These are phyloP conservation scores for Drosophila suzukii DNA, from an alignment of 1,140 invertebrate genomes.

Conservation along the genomic window DNA sequence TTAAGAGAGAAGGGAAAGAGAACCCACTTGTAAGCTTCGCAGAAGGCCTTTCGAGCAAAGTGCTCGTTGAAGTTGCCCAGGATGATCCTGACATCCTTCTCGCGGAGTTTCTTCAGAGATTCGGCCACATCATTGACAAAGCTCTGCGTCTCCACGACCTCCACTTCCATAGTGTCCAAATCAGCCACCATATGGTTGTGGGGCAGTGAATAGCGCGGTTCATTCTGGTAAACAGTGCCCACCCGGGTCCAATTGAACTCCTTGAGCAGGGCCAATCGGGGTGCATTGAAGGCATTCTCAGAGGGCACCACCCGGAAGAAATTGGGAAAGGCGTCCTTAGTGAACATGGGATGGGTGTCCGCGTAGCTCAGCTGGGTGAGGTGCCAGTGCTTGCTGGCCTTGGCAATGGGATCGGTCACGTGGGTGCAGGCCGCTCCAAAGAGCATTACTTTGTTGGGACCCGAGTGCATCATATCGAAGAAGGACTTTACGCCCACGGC, in stretches of 20 bases:
- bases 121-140: constrained; percentile 95
- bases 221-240: constrained; percentile 98
- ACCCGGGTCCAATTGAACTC: constrained; percentile 99
- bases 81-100: constrained; percentile 97
- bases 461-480: constrained; percentile 98
- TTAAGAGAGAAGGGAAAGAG: too few species aligned
- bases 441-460: constrained; percentile 95
- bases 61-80: constrained; percentile 98
- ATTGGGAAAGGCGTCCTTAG: constrained; percentile 96
- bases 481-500: constrained; percentile 99
- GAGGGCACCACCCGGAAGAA: constrained; percentile 98
- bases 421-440: constrained; percentile 98
- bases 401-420: constrained; percentile 98
- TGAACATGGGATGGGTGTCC: constrained; percentile 99
- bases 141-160: constrained; percentile 96
- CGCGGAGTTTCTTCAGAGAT: constrained; percentile 93
- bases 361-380: constrained; percentile 98
- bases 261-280: constrained; percentile 93
- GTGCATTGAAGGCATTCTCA: constrained; percentile 97
- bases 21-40: constrained; percentile 92
- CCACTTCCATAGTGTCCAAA: constrained; percentile 92
- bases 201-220: constrained; percentile 96
- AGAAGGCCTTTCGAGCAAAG: constrained; percentile 97
- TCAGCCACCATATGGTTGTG: constrained; percentile 96
- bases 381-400: constrained; percentile 98